Evolutionary conservation across 2,113 vertebrate genomes (phyloP), one percentile per base, ranked within the genome.

Genomic region (Rhinoderma darwinii): DNA sequence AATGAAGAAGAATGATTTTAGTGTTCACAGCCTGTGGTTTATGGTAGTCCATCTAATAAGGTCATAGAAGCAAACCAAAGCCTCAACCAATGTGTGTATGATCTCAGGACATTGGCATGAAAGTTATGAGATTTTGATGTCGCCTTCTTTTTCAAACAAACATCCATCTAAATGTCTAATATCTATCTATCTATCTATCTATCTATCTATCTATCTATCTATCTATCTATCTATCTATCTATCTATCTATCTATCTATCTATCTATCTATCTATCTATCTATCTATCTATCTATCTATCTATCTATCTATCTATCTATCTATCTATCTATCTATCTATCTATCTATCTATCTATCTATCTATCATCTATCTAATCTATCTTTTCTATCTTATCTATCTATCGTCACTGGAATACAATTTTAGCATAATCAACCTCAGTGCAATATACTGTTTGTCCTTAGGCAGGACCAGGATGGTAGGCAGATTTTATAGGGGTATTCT

Each of bases 41-140:
- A 30, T 66, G 17, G 32, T 70, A 20, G 25, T 76, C 59, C 43
- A 68, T n/a, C 73, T 63, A 59, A 43, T 77, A 30, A 63, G 84
- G 84, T 66, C 72, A 78, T 1, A 66, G 59, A 25, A 61, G 9
- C 68, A 68, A 50, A 41, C 54, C 56, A 50, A 43, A 50, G 59
- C 32, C 20, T 85, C 1, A 35, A 59, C 14, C 63, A 35, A 14
- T 35, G 63, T 35, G 30, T 70, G 66, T 20, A 37, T 70, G 66
- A 70, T 70, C 17, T 70, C 66, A 70, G 39, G 66, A 37, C 66
- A 37, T 37, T 70, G 66, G 66, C 14, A 70, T 70, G 66, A 39
- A 5, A 9, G 18, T 70, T 37, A 37, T 37, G 66, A 70, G 17
- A 37, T 70, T 32, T 68, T 37, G 4, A 70, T 37, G 32, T 70